phyloP scores from a whole-genome alignment of 2,888 invertebrate species.

The Rhimphoctona megacephalus region DNA sequence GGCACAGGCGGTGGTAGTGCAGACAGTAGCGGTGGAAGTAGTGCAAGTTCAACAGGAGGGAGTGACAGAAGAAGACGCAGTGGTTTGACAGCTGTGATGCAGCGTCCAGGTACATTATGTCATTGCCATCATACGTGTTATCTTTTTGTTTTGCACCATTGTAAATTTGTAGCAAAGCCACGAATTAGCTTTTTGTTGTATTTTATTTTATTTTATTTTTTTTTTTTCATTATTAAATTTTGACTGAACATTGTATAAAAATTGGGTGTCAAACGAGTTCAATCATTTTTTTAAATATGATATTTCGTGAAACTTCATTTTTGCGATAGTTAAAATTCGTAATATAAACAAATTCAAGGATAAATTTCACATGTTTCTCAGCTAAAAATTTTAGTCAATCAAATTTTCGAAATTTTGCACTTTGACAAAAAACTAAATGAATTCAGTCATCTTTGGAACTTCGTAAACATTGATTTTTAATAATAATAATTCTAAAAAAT shows the following conservation, averaged over 20 bases:
- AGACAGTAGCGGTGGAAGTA: constrained; percentile 84
- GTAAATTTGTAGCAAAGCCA: constrained; percentile 48
- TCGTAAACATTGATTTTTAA: too few relatives aligned
- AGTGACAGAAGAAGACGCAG: constrained; percentile 91
- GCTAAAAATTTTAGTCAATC: too few relatives aligned
- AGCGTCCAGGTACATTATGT: constrained; percentile 90
- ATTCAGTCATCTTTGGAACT: too few relatives aligned
- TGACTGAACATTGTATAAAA: neutral
- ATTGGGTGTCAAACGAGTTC: neutral
- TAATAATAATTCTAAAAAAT: too few relatives aligned
- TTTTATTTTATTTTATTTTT: constrained; percentile 15
- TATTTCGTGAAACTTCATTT: too few relatives aligned
- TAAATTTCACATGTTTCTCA: neutral
- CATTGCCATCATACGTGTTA: constrained; percentile 11
- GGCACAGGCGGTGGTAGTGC: constrained; percentile 80
- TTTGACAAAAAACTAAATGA: too few relatives aligned
- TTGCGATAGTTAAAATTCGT: too few relatives aligned
- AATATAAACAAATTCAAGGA: neutral
- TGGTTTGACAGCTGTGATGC: constrained; percentile 94
- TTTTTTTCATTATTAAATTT: neutral
- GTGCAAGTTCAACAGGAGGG: constrained; percentile 85
- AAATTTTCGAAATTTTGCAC: too few relatives aligned
- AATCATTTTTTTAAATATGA: neutral
- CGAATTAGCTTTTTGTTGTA: constrained; percentile 30
- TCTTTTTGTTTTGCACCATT: constrained; percentile 52